These are phyloP conservation scores for Aix galericulata DNA, from an alignment of 2,113 vertebrate genomes.

Conservation along the genomic window DNA sequence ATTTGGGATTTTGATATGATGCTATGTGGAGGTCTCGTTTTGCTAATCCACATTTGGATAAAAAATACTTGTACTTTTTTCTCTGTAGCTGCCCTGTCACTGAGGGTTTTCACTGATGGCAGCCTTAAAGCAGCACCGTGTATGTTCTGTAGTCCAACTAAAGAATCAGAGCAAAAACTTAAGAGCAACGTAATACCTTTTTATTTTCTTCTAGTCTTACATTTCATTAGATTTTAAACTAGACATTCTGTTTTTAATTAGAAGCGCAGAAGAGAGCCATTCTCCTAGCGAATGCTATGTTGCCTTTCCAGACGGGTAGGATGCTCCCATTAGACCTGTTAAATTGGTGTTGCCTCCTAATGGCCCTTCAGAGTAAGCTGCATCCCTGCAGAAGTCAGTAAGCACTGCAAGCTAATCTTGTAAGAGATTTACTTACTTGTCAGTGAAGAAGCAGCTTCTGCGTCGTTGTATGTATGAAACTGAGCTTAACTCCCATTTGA, in stretches of 20 bases:
- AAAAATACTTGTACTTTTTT: neutral
- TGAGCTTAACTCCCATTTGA: neutral
- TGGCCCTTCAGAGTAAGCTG: neutral
- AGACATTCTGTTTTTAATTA: neutral
- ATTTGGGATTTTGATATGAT: neutral
- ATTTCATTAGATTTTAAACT: neutral
- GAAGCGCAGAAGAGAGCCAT: neutral
- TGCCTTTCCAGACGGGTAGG: neutral
- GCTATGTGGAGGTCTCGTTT: neutral
- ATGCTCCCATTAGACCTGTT: neutral
- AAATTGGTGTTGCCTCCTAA: neutral
- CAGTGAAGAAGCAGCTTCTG: neutral
- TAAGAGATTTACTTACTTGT: neutral
- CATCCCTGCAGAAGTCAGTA: neutral
- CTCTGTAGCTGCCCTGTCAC: neutral
- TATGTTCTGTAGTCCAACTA: neutral
- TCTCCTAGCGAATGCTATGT: neutral
- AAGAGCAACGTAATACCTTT: rapidly evolving
- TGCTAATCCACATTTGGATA: neutral
- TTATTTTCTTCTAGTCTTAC: neutral
- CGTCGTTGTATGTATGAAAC: neutral
- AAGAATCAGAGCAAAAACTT: neutral
- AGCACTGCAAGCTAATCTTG: neutral
- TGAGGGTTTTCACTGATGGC: neutral
- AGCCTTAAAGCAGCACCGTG: neutral